Evolutionary conservation across 2,888 invertebrate species (phyloP).

Genomic region (Pasiphila rectangulata): DNA sequence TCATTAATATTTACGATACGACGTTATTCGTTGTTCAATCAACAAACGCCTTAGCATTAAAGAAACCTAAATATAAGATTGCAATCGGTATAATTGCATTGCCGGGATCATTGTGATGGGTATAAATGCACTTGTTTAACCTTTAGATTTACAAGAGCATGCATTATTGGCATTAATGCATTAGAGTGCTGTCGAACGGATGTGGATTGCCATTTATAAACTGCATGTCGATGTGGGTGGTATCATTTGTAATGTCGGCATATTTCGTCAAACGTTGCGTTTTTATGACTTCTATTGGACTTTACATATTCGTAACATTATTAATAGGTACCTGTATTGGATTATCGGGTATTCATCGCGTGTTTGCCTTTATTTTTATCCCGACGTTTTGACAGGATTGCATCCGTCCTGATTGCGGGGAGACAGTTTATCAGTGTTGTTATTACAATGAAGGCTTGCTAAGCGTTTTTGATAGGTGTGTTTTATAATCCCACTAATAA

Average conservation of each 20-base stretch:
- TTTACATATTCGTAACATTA: no score
- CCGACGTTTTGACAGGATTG: no score
- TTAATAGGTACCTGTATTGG: no score
- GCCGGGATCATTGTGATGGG: slow-evolving; percentile 16
- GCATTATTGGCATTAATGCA: slow-evolving; percentile 54
- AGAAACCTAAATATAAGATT: not conserved
- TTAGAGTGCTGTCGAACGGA: slow-evolving; percentile 65
- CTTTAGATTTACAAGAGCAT: slow-evolving; percentile 41
- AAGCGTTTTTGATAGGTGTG: no score
- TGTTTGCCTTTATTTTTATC: no score
- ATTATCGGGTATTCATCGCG: no score
- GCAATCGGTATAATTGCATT: slow-evolving; percentile 11
- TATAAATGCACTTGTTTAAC: slow-evolving; percentile 28
- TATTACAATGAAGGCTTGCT: no score
- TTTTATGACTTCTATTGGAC: no score
- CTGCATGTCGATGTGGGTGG: slow-evolving; percentile 64
- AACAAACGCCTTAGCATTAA: not conserved
- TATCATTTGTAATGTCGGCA: slow-evolving; percentile 34
- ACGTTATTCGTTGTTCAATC: no score
- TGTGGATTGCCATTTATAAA: slow-evolving; percentile 65
- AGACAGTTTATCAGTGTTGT: no score
- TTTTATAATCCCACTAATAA: not conserved
- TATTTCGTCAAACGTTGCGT: slow-evolving; percentile 5
- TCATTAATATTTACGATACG: no score
- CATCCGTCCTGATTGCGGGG: no score